Conservation (phyloP, 2,888 invertebrate genomes). For the Sphinx pinastri region DNA sequence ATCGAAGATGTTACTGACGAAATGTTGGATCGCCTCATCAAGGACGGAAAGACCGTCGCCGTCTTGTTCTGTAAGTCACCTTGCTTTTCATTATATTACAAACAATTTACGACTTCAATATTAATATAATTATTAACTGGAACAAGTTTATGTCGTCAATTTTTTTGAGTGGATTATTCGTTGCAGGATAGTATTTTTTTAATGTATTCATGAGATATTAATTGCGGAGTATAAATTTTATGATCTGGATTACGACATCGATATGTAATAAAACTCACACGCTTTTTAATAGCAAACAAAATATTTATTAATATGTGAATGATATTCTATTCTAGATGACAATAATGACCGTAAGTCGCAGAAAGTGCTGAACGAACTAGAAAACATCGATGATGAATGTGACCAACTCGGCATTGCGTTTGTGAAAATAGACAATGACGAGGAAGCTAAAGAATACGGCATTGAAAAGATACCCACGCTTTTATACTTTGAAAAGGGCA, state of each 20-base stretch:
- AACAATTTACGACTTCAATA: neutral
- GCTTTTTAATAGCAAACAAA: neutral
- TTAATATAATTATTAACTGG: neutral
- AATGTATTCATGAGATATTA: neutral
- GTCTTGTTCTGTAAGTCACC: slow-evolving; percentile 93
- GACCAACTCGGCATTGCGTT: slow-evolving; percentile 94
- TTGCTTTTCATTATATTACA: slow-evolving; percentile 25
- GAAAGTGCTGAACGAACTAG: slow-evolving; percentile 92
- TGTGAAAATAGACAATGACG: slow-evolving; percentile 95
- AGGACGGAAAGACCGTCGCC: slow-evolving; percentile 94
- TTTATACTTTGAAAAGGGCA: slow-evolving; percentile 91
- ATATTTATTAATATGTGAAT: neutral
- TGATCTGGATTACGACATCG: too few species aligned
- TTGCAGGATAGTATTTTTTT: neutral
- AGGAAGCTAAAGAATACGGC: slow-evolving; percentile 95
- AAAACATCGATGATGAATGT: slow-evolving; percentile 97
- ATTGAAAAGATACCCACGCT: slow-evolving; percentile 94
- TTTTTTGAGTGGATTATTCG: neutral
- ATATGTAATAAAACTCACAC: slow-evolving; percentile 8
- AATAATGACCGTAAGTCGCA: slow-evolving; percentile 95
- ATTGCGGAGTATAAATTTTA: neutral
- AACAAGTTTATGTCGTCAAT: neutral
- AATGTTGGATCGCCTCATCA: slow-evolving; percentile 95
- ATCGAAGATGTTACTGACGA: slow-evolving; percentile 98
- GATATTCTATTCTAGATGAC: slow-evolving; percentile 87